Conservation (phyloP, 2,113 vertebrate species). For the Protobothrops mucrosquamatus region DNA sequence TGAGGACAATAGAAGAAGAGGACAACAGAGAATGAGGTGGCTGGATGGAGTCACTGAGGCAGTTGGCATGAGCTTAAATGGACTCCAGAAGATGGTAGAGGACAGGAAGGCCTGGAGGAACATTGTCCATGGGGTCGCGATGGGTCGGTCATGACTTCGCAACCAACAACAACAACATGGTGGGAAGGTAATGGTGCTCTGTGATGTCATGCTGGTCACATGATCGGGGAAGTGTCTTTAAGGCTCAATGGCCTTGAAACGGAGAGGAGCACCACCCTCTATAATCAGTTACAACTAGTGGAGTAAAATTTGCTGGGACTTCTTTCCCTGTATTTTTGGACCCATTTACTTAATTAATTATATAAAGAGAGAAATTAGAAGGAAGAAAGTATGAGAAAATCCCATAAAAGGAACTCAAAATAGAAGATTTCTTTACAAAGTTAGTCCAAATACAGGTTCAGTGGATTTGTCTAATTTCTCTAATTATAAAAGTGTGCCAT, state of each 20-base stretch:
- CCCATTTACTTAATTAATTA: not conserved
- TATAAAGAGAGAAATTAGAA: not conserved
- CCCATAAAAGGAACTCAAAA: not conserved
- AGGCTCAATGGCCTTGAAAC: not conserved
- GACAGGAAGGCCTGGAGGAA: no score
- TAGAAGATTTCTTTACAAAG: not conserved
- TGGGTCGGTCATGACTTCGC: no score
- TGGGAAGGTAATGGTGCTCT: not conserved
- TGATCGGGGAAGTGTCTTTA: not conserved
- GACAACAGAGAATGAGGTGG: no score
- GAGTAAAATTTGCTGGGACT: not conserved
- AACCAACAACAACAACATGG: no score
- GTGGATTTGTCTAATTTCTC: not conserved
- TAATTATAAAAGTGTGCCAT: not conserved
- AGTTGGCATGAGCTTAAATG: no score
- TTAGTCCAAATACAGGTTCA: not conserved
- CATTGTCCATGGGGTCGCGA: no score
- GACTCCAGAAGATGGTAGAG: no score
- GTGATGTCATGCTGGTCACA: not conserved
- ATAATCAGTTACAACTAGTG: not conserved
- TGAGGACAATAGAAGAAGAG: no score
- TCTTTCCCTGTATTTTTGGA: not conserved
- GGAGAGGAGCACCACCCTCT: not conserved
- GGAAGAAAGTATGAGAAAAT: not conserved
- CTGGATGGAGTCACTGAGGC: no score